A percentile compares a stretch with the other conserved stretches of the same genome.
These are phyloP conservation scores for Tenebrio molitor DNA, from an alignment of 1,140 invertebrate species.

Conservation along the genomic window DNA sequence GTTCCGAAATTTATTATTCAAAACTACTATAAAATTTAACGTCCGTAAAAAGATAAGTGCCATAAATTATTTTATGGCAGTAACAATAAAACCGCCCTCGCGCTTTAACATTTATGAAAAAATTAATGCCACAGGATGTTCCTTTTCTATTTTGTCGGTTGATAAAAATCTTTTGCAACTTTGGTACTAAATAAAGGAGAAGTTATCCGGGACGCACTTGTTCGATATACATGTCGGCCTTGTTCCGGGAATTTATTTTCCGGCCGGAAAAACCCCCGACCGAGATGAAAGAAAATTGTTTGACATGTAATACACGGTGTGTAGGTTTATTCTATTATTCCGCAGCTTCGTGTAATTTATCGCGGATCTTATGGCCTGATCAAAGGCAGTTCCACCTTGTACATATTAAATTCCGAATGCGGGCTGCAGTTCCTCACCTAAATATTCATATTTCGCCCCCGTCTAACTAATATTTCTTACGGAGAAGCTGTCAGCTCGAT, in stretches of 20 bases:
- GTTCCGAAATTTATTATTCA: slow-evolving; percentile 1
- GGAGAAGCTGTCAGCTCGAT: slow-evolving; percentile 19
- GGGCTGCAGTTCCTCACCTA: slow-evolving; percentile 19
- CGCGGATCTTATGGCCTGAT: slow-evolving; percentile 13
- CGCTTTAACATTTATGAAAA: slow-evolving; percentile 29
- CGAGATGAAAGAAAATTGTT: slow-evolving; percentile 16
- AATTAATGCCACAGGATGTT: slow-evolving; percentile 7
- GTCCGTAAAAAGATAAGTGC: background rate
- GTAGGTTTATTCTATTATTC: slow-evolving; percentile 23
- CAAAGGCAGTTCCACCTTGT: slow-evolving; percentile 31
- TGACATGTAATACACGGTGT: slow-evolving; percentile 7
- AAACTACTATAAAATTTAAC: slow-evolving; percentile 19
- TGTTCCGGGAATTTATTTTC: slow-evolving; percentile 1
- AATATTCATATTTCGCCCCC: slow-evolving; percentile 27
- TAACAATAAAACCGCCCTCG: slow-evolving; percentile 10
- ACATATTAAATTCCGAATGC: slow-evolving; percentile 18
- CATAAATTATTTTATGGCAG: slow-evolving; percentile 15
- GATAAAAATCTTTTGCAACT: no score
- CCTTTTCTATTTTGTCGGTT: no score
- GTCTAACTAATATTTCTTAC: slow-evolving; percentile 32
- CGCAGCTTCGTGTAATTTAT: slow-evolving; percentile 13
- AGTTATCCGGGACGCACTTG: no score
- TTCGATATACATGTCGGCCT: background rate
- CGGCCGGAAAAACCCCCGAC: background rate
- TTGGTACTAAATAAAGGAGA: no score